A percentile compares a stretch with the other conserved stretches of the same genome.
Conservation (phyloP, 1,140 invertebrate genomes). For the Xylocopa sonorina region DNA sequence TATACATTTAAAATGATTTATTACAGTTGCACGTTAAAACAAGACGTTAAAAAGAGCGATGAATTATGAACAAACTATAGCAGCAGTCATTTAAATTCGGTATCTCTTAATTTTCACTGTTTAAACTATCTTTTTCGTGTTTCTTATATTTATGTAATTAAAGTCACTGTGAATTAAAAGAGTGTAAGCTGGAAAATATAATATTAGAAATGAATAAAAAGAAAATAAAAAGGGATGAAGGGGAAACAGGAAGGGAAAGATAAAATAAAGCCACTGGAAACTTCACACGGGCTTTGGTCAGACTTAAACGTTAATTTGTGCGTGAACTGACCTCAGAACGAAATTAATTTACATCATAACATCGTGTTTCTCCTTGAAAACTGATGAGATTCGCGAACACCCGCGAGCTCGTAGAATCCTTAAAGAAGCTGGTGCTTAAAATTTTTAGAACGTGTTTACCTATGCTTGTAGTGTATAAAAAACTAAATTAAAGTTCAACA, state of each 20-base stretch:
- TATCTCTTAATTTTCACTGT: no score
- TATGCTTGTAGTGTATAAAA: no score
- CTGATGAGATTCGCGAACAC: not conserved
- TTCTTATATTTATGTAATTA: not conserved
- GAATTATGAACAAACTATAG: no score
- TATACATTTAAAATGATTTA: no score
- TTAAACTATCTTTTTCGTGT: not conserved
- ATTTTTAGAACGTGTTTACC: not conserved
- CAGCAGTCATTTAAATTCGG: no score
- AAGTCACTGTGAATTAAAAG: not conserved
- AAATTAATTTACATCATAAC: constrained; percentile 18
- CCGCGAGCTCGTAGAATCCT: not conserved
- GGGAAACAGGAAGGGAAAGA: not conserved
- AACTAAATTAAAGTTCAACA: not conserved
- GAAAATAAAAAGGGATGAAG: not conserved
- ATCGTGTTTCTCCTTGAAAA: not conserved
- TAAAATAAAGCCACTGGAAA: not conserved
- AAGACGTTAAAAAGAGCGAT: no score
- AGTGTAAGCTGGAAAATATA: not conserved
- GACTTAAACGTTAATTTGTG: not conserved
- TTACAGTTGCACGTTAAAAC: no score
- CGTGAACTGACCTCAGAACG: not conserved
- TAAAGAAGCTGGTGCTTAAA: not conserved
- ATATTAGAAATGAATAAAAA: not conserved
- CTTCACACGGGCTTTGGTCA: no score